Evolutionary conservation across 2,113 vertebrate species (phyloP), one percentile per base, ranked within the genome.

Genomic region (Phoenicopterus ruber): DNA sequence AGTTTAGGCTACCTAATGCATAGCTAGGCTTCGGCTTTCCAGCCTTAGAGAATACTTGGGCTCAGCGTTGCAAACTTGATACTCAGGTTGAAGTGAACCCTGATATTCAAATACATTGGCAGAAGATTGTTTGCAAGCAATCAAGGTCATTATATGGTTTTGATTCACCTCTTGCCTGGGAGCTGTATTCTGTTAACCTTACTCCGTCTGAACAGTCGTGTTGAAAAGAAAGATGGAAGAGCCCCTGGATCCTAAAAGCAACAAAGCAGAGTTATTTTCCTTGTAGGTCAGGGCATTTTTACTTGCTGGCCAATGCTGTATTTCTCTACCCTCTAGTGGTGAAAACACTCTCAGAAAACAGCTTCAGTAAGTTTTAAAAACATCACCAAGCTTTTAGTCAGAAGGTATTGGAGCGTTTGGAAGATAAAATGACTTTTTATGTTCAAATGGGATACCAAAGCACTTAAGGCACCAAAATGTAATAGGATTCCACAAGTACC

Each of bases 241-340:
- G 13, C 13, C 69, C 62, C 42, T 59, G 38, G 13, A 38, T 49
- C 14, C 24, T 42, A 79, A 67, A 22, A 77, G 9, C 15, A 59
- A n/a, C 4, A 2, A 66, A 79, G 36, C 7, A 20, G 28, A 42
- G 29, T 36, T 79, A 24, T 17, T 73, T 40, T 47, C 44, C 34
- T 18, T 74, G 7, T 18, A 70, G 42, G 31, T 31, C 9, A n/a
- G 13, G 16, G 15, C 10, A 20, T n/a, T 94, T 89, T 44, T 36
- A 31, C 70, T 85, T 47, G 44, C 29, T 78, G 20, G 21, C 4
- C 25, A 91, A 26, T 13, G 42, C 28, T 93, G 83, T 95, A 34
- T 70, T 91, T 89, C 46, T 89, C 89, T 92, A 20, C 96, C 97
- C 93, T 97, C 97, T 97, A 96, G 96, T 95, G 97, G 97, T 79